A percentile compares a stretch with the other conserved stretches of the same genome.
Conservation (phyloP, 2,888 invertebrate species). For the Aplocera efformata region DNA sequence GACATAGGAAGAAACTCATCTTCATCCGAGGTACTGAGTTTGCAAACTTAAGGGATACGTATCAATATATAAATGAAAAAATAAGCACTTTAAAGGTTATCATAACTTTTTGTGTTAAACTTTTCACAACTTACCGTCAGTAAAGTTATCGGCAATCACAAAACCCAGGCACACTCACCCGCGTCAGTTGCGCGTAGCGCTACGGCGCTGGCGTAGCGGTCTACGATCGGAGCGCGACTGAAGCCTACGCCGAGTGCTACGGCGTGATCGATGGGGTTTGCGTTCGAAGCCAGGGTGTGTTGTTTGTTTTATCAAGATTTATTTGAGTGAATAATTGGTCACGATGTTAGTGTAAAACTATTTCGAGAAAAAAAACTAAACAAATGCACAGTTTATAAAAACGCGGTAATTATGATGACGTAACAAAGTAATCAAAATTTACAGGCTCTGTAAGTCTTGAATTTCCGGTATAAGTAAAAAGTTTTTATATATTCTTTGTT, state of each 20-base stretch:
- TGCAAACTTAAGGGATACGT: slow-evolving; percentile 1
- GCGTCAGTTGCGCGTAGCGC: slow-evolving; percentile 33
- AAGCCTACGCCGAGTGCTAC: slow-evolving; percentile 30
- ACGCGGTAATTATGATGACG: too few species aligned
- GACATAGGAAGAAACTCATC: slow-evolving; percentile 6
- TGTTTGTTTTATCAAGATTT: slow-evolving; percentile 32
- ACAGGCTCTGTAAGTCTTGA: too few species aligned
- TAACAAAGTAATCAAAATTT: too few species aligned
- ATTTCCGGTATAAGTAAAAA: too few species aligned
- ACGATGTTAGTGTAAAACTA: slow-evolving; percentile 6
- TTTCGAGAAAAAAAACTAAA: slow-evolving; percentile 1
- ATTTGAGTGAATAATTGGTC: slow-evolving; percentile 25
- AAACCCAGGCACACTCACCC: slow-evolving; percentile 33
- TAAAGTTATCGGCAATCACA: slow-evolving; percentile 24
- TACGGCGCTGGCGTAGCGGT: slow-evolving; percentile 52
- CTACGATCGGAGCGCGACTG: slow-evolving; percentile 61
- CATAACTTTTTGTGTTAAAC: too few species aligned
- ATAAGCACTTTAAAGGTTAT: too few species aligned
- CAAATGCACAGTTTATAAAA: too few species aligned
- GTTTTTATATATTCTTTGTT: too few species aligned
- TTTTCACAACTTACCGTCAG: neutral
- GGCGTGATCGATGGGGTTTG: slow-evolving; percentile 45
- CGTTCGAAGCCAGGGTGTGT: slow-evolving; percentile 29
- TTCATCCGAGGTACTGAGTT: neutral
- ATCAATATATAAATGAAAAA: too few species aligned